Evolutionary conservation across 2,888 invertebrate species (phyloP), one percentile per base, ranked within the genome.

Genomic region (Ophion ellenae): DNA sequence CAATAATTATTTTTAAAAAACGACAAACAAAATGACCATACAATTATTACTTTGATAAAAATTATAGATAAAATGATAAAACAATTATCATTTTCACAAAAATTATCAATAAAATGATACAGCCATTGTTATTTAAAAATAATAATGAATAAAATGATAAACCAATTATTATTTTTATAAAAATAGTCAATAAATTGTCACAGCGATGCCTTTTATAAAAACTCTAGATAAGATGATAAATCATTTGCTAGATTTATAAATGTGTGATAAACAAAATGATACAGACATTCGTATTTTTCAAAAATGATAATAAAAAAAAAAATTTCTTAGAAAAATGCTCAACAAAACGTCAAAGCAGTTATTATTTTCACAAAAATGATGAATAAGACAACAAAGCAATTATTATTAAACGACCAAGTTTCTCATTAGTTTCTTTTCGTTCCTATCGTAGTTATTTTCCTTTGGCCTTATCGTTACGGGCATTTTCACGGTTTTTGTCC

Each of bases 401-500:
- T 53, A 53, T 53, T 53, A 17, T 14, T 17, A 17, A 53, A 53
- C 11, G 17, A 53, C 17, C 17, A 53, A 14, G 53, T 53, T 53
- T 53, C 53, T 17, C 14, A 40, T 17, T 53, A 3, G 17, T 53
- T 17, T 17, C 14, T 53, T 53, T 40, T 53, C 4, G 2, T 53
- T 53, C 5, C 14, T 17, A 53, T 53, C 53, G 53, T 53, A 5
- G 53, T 53, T 53, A 14, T 53, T 53, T 53, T 17, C 11, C 53
- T 53, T 17, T 14, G 14, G 17, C 53, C 14, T 53, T 53, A 53
- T 53, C 53, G 53, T 17, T 53, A 53, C 17, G 53, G 53, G 2
- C 53, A 53, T 53, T 53, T 53, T 53, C 17, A 59, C 57, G 53
- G 17, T 61, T 57, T 76, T 71, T 64, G 11, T 24, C 32, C 28